phyloP scores from a whole-genome alignment of 2,888 invertebrate species.

The Mythimna vitellina region DNA sequence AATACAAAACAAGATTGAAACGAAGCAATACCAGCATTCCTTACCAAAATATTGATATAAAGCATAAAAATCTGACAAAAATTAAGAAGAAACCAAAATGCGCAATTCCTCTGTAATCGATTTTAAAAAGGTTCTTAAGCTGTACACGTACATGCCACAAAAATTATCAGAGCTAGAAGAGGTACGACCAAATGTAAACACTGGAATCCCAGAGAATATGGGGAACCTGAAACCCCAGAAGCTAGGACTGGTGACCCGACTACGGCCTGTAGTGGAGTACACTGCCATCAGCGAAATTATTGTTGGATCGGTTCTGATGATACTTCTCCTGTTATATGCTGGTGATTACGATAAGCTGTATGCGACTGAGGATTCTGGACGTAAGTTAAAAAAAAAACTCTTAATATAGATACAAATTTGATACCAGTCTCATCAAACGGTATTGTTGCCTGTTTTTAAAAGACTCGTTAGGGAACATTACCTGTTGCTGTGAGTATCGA shows the following conservation, averaged over 20 bases:
- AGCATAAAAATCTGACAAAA: conserved; percentile 2
- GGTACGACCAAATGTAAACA: background rate
- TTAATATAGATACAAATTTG: no score
- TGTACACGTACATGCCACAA: conserved; percentile 41
- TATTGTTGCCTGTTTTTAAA: no score
- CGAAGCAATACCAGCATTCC: background rate
- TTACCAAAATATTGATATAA: background rate
- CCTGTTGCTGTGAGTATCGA: no score
- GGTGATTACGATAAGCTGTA: conserved; percentile 55
- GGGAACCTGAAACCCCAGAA: conserved; percentile 25
- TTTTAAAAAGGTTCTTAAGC: conserved; percentile 46
- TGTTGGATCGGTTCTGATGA: conserved; percentile 35
- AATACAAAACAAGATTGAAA: conserved; percentile 1
- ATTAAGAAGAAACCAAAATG: conserved; percentile 35
- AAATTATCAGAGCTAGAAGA: background rate
- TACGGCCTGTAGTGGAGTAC: conserved; percentile 44
- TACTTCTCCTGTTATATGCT: conserved; percentile 20
- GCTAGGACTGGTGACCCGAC: conserved; percentile 29
- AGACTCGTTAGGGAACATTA: no score
- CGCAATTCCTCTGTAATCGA: conserved; percentile 44
- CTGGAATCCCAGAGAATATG: background rate
- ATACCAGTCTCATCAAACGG: no score
- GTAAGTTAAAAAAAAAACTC: conserved; percentile 35
- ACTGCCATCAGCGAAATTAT: conserved; percentile 48
- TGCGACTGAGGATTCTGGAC: conserved; percentile 46